Conservation (phyloP, 2,113 vertebrate species). For the Lethenteron reissneri region DNA sequence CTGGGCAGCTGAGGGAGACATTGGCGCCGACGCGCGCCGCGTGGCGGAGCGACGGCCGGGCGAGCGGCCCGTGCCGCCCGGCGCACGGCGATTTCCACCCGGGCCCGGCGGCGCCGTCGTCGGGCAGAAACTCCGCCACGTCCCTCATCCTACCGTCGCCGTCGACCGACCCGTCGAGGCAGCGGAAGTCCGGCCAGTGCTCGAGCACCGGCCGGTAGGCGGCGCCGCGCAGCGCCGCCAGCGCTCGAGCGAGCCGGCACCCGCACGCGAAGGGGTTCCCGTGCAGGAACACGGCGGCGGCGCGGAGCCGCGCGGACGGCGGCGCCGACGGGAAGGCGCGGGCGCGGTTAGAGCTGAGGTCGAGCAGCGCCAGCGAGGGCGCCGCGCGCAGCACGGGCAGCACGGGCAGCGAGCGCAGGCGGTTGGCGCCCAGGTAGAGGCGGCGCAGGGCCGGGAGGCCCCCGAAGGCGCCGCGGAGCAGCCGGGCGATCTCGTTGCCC, state of each 20-base stretch:
- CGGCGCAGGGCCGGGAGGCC: constrained; percentile 35
- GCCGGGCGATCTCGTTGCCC: constrained; percentile 40
- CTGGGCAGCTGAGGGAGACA: too few species aligned
- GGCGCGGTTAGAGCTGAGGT: constrained; percentile 65
- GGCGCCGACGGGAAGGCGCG: constrained; percentile 38
- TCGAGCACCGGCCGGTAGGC: constrained; percentile 40
- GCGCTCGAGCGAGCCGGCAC: constrained; percentile 40
- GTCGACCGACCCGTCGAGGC: constrained; percentile 18
- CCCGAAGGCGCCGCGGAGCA: constrained; percentile 36
- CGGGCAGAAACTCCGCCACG: constrained; percentile 25
- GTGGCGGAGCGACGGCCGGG: too few species aligned
- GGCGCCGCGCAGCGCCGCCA: constrained; percentile 40
- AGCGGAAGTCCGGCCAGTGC: constrained; percentile 45
- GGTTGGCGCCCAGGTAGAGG: constrained; percentile 74
- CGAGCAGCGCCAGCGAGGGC: constrained; percentile 39
- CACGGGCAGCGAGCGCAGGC: constrained; percentile 57
- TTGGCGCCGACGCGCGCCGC: too few species aligned
- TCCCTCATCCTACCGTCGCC: background rate
- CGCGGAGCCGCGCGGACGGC: constrained; percentile 26
- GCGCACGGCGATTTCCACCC: constrained; percentile 41
- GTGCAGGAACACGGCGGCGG: constrained; percentile 56
- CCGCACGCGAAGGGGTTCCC: constrained; percentile 66
- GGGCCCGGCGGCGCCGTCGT: constrained; percentile 39
- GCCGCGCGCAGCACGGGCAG: constrained; percentile 34
- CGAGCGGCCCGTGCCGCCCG: constrained; percentile 9